Conservation (phyloP, 2,797 vertebrate genomes). For the Agapornis canus region DNA sequence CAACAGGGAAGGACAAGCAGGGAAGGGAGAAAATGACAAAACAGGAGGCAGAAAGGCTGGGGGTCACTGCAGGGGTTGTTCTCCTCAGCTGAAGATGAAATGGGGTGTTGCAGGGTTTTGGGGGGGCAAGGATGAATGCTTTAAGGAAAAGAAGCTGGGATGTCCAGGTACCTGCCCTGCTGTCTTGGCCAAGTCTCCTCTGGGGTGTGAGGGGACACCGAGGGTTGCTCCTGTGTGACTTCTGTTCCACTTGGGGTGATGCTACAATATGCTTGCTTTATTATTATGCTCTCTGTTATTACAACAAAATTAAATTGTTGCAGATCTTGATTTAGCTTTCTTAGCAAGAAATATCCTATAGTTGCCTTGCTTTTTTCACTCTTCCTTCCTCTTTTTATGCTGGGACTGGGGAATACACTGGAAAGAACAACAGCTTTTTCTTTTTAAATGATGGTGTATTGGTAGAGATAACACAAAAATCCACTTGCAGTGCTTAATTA, state of each 20-base stretch:
- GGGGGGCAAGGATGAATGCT: fast-evolving
- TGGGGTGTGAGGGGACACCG: fast-evolving
- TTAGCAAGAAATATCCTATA: not conserved
- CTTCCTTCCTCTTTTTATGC: not conserved
- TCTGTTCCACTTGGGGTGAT: not conserved
- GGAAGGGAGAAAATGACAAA: not conserved
- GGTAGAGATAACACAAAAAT: not conserved
- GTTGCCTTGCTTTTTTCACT: not conserved
- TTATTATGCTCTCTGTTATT: not conserved
- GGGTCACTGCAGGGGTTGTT: not conserved
- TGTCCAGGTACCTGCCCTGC: not conserved
- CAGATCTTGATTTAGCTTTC: not conserved
- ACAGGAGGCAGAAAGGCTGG: fast-evolving
- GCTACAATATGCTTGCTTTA: not conserved
- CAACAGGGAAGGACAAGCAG: not conserved
- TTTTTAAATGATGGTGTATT: not conserved
- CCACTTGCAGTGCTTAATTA: no score
- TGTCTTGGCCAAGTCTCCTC: not conserved
- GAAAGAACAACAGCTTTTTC: not conserved
- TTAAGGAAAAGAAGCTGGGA: not conserved
- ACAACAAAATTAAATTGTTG: not conserved
- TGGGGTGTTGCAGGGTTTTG: fast-evolving
- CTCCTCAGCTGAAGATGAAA: not conserved
- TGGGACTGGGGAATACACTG: not conserved
- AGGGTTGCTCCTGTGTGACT: not conserved